phyloP scores from a whole-genome alignment of 2,113 vertebrate genomes.

The Antennarius striatus region DNA sequence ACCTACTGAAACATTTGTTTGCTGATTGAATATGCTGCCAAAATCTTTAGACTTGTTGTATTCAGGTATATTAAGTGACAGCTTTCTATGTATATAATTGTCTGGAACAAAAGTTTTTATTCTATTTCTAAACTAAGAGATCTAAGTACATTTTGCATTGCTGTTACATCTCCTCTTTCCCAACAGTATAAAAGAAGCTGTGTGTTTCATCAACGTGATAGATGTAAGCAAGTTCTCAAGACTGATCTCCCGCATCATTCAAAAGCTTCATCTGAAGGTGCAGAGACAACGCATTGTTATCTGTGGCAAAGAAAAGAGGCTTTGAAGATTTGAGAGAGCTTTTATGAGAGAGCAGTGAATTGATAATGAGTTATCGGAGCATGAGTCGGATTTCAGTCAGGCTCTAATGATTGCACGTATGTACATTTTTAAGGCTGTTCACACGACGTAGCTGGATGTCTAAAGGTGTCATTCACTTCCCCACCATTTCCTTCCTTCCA shows the following conservation, averaged over 20 bases:
- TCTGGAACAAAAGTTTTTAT: too few species aligned
- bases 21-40: too few species aligned
- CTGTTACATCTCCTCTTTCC: not conserved
- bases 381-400: constrained; percentile 3
- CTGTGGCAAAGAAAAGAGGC: constrained; percentile 30
- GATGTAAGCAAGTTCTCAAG: constrained; percentile 89
- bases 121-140: too few species aligned
- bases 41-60: too few species aligned
- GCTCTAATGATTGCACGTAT: constrained; percentile 35
- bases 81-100: too few species aligned
- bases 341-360: constrained; percentile 14
- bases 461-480: not conserved
- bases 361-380: too few species aligned
- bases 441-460: not conserved
- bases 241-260: constrained; percentile 89
- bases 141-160: too few species aligned
- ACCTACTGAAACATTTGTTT: too few species aligned
- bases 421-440: constrained; percentile 20
- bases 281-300: constrained; percentile 1
- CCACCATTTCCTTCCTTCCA: not conserved
- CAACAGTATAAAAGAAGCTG: constrained; percentile 90
- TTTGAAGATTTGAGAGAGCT: constrained; percentile 33
- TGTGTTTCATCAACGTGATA: constrained; percentile 86
- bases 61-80: too few species aligned
- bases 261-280: constrained; percentile 96